Base-by-base conservation (phyloP, 2,888 invertebrate species). In the Hirudinaria manillensis region DNA sequence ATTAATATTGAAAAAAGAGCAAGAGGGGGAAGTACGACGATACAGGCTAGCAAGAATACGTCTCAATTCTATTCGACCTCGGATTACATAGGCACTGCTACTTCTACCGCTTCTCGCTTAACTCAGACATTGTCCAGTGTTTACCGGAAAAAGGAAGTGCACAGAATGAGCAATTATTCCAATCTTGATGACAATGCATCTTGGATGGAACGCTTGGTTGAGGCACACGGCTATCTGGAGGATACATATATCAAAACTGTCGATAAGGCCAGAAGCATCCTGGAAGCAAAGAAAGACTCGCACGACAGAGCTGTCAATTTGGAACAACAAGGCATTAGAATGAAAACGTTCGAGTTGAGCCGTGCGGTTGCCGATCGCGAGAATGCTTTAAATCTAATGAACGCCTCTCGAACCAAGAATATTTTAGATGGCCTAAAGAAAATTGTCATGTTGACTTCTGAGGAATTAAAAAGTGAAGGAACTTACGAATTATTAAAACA, bases 301-400 rank as follows among this genome's bases (percentile, higher is more conserved):
- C 72, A 55, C 2, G 73, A 65, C 10, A 34, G 45, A 34, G n/a
- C 10, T 32, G 29, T 73, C 3, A 61, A 73, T 36, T 45, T 73
- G 6, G 73, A 73, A 24, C 27, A 61, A 73, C 56, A 73, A 4
- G 73, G 73, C n/a, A 65, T 73, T n/a, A 7, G 73, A 27, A 73
- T 73, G 73, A 73, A 73, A 32, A 73, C 34, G 7, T 73, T 36
- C 38, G 73, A 73, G 24, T 65, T 73, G 4, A 65, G 73, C 36
- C 51, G 61, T 19, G 56, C 55, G 13, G 61, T 73, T 6, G 73
- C 65, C 3, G 73, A 73, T 36, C 61, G 65, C 6, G 73, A 73
- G n/a, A 73, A 73, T 56, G 34, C 56, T 16, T 32, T 73, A n/a
- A 73, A 73, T 36, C 45, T 55, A 38, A 34, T 56, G 21, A 61